Evolutionary conservation across 2,888 invertebrate species (phyloP).

Genomic region (Orchesellides sinensis): DNA sequence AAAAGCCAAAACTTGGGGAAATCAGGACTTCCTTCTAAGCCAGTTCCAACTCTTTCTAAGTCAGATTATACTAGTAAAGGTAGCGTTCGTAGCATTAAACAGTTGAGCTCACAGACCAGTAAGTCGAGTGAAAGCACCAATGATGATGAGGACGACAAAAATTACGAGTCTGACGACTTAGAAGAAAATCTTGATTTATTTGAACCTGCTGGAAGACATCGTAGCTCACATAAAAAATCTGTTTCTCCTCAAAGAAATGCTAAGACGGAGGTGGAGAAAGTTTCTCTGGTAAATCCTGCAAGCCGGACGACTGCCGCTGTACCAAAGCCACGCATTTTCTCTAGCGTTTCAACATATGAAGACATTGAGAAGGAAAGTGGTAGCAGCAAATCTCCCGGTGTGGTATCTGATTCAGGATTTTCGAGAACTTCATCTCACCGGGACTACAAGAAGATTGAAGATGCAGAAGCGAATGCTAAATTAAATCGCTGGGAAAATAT

Average conservation of each 20-base stretch:
- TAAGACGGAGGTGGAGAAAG: slow-evolving; percentile 16
- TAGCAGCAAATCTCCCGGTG: slow-evolving; percentile 21
- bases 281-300: not conserved
- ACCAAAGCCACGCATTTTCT: slow-evolving; percentile 39
- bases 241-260: slow-evolving; percentile 45
- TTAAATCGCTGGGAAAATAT: slow-evolving; percentile 74
- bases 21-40: slow-evolving; percentile 46
- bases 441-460: slow-evolving; percentile 16
- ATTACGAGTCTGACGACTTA: slow-evolving; percentile 71
- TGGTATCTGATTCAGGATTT: slow-evolving; percentile 41
- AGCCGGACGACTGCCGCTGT: not conserved
- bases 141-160: slow-evolving; percentile 30
- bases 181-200: slow-evolving; percentile 74
- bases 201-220: slow-evolving; percentile 50
- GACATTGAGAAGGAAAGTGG: slow-evolving; percentile 19
- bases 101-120: slow-evolving; percentile 37
- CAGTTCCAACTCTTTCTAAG: slow-evolving; percentile 58
- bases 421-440: slow-evolving; percentile 15
- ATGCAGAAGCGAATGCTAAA: slow-evolving; percentile 43
- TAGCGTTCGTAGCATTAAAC: slow-evolving; percentile 65
- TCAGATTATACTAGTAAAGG: slow-evolving; percentile 66
- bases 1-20: slow-evolving; percentile 25
- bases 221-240: slow-evolving; percentile 44
- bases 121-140: slow-evolving; percentile 26
- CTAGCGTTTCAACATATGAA: slow-evolving; percentile 55